phyloP scores from a whole-genome alignment of 2,113 vertebrate genomes.

The Henicopernis longicauda region DNA sequence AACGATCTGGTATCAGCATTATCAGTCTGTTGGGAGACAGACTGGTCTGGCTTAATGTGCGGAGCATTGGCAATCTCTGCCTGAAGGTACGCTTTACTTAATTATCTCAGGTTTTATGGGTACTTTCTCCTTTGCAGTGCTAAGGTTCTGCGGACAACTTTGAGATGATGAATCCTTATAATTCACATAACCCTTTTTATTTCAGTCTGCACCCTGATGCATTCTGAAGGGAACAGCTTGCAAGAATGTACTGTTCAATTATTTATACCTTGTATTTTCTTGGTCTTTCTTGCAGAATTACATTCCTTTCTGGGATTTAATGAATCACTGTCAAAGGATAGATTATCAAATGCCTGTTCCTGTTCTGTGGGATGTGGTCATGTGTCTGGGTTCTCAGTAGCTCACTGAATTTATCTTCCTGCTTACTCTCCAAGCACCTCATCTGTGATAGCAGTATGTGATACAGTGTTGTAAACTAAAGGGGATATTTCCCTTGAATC shows the following conservation, averaged over 20 bases:
- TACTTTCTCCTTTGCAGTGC: rapidly evolving
- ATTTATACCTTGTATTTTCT: neutral
- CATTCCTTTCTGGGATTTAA: neutral
- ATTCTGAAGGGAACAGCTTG: neutral
- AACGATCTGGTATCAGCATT: neutral
- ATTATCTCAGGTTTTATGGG: neutral
- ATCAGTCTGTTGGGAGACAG: rapidly evolving
- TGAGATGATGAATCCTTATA: neutral
- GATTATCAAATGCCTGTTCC: neutral
- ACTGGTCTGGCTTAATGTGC: neutral
- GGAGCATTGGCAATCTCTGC: neutral
- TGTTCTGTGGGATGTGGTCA: neutral
- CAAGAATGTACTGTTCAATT: neutral
- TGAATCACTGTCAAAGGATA: neutral
- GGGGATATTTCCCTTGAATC: neutral
- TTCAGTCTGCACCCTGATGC: neutral
- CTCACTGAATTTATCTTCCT: neutral
- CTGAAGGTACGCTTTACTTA: neutral
- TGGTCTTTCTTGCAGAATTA: neutral
- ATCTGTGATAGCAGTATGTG: rapidly evolving
- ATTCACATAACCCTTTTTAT: neutral
- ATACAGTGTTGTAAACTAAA: neutral
- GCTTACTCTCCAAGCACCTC: neutral
- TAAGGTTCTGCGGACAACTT: neutral
- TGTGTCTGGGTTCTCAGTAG: neutral